These are phyloP conservation scores for Lerema accius DNA, from an alignment of 1,140 invertebrate genomes.

Conservation along the genomic window DNA sequence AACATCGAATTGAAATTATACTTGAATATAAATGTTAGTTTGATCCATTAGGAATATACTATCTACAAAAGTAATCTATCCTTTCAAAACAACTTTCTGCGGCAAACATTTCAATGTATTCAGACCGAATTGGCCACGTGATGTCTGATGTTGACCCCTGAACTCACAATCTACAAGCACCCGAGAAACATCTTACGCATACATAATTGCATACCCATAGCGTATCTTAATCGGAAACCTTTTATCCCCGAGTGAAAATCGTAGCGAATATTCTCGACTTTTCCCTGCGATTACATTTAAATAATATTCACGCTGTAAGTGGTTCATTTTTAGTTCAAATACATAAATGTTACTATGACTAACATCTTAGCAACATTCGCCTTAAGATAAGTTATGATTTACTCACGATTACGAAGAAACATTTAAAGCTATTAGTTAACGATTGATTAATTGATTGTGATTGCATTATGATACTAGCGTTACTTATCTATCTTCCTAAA, in stretches of 20 bases:
- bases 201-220: conserved; percentile 34
- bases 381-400: not conserved
- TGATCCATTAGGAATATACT: too few relatives aligned
- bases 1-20: too few relatives aligned
- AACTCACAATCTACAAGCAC: conserved; percentile 41
- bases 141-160: conserved; percentile 45
- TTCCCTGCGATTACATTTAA: conserved; percentile 22
- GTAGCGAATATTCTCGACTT: conserved; percentile 27
- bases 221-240: conserved; percentile 30
- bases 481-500: conserved; percentile 15
- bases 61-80: conserved; percentile 18
- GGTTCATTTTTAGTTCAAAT: conserved; percentile 8
- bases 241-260: conserved; percentile 31
- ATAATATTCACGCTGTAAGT: conserved; percentile 12
- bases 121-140: conserved; percentile 28
- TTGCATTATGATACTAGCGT: conserved; percentile 7
- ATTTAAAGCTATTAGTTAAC: conserved; percentile 9
- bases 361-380: not conserved
- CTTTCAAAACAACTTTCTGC: conserved; percentile 10
- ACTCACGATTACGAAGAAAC: not conserved
- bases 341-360: conserved; percentile 10
- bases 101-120: conserved; percentile 14
- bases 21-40: too few relatives aligned
- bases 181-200: conserved; percentile 37
- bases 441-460: conserved; percentile 27